Conservation (phyloP, 1,140 invertebrate genomes). For the Ips nitidus region DNA sequence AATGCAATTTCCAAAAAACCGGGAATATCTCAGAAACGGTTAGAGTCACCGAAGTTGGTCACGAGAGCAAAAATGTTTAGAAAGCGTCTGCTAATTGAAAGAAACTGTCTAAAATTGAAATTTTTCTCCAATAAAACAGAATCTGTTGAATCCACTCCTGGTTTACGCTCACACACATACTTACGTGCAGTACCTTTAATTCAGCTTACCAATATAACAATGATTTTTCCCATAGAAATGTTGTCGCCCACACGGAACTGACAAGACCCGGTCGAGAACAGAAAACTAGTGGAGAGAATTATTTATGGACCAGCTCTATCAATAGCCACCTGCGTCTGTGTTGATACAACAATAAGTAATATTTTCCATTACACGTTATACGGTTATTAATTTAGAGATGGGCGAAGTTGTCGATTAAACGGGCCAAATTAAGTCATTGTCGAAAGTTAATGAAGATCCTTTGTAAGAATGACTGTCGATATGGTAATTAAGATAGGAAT, state of each 20-base stretch:
- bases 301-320: conserved; percentile 6
- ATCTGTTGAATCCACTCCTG: too few relatives aligned
- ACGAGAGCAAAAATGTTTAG: too few relatives aligned
- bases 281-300: neutral
- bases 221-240: neutral
- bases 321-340: conserved; percentile 8
- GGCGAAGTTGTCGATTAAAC: neutral
- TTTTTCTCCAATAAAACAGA: too few relatives aligned
- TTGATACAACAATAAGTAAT: neutral
- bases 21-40: too few relatives aligned
- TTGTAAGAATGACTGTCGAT: conserved; percentile 22
- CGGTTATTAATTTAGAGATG: neutral
- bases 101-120: too few relatives aligned
- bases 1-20: too few relatives aligned
- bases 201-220: neutral
- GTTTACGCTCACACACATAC: too few relatives aligned
- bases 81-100: too few relatives aligned
- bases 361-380: neutral
- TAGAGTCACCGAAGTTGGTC: too few relatives aligned
- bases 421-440: conserved; percentile 22
- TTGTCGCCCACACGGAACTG: conserved; percentile 11
- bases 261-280: conserved; percentile 4
- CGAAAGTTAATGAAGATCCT: conserved; percentile 18
- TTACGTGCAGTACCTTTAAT: neutral
- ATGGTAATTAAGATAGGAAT: conserved; percentile 29